Conservation (phyloP, 2,888 invertebrate species). For the Hypomecis punctinalis region DNA sequence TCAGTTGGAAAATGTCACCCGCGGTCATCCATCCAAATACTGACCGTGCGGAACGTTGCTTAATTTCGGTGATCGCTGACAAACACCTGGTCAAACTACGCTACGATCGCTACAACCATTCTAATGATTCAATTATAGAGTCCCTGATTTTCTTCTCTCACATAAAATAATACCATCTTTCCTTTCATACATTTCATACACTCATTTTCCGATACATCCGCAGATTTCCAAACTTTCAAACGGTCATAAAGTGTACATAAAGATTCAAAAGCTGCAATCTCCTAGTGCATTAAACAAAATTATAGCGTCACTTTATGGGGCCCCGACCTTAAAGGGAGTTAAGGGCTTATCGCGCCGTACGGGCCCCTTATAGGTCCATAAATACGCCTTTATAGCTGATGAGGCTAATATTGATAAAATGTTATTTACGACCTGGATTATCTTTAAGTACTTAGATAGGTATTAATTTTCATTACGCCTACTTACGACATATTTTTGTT, state of each 20-base stretch:
- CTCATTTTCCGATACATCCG: too few relatives aligned
- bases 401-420: slow-evolving; percentile 40
- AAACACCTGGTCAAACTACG: too few relatives aligned
- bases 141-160: too few relatives aligned
- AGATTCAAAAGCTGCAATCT: slow-evolving; percentile 27
- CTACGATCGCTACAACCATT: too few relatives aligned
- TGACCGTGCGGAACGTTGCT: too few relatives aligned
- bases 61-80: too few relatives aligned
- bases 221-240: background rate
- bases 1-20: too few relatives aligned
- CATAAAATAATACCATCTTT: too few relatives aligned
- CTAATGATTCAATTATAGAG: too few relatives aligned
- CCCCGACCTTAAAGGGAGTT: slow-evolving; percentile 29
- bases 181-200: too few relatives aligned
- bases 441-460: slow-evolving; percentile 24
- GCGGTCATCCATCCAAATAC: too few relatives aligned
- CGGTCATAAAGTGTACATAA: slow-evolving; percentile 17
- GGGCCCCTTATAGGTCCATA: slow-evolving; percentile 41
- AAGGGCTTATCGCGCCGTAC: slow-evolving; percentile 42
- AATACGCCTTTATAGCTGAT: slow-evolving; percentile 51
- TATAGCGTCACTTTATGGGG: slow-evolving; percentile 32
- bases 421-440: slow-evolving; percentile 31
- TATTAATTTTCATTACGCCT: slow-evolving; percentile 14
- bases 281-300: slow-evolving; percentile 37
- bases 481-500: background rate